Conservation (phyloP, 2,113 vertebrate species). For the Notechis scutatus region DNA sequence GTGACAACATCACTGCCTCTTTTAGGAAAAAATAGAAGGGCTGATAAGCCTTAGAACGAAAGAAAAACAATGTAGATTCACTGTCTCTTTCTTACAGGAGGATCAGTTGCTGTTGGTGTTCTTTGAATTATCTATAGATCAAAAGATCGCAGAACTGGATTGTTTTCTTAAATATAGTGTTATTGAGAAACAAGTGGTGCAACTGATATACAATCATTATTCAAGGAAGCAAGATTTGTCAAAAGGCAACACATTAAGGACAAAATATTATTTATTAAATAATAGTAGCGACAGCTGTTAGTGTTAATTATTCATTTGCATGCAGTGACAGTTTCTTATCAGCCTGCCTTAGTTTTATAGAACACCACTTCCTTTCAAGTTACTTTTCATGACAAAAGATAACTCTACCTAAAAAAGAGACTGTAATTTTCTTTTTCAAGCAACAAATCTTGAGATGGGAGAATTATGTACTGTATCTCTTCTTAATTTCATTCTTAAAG, state of each 20-base stretch:
- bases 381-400: slow-evolving; percentile 5
- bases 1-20: background rate
- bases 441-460: background rate
- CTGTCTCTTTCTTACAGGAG: background rate
- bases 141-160: background rate
- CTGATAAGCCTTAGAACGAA: background rate
- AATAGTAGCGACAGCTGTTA: slow-evolving; percentile 2
- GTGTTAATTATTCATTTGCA: slow-evolving; percentile 16
- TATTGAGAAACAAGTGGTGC: background rate
- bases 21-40: background rate
- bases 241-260: background rate
- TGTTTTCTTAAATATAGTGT: background rate
- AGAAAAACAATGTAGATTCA: background rate
- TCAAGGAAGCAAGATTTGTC: slow-evolving; percentile 17
- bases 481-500: background rate
- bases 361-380: slow-evolving; percentile 18
- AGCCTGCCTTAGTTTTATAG: background rate
- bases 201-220: background rate
- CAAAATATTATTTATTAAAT: background rate
- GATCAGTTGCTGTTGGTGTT: background rate
- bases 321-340: slow-evolving; percentile 18
- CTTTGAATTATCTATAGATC: background rate
- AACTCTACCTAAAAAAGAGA: slow-evolving; percentile 2
- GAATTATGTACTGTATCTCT: background rate
- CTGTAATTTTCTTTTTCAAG: slow-evolving; percentile 12